Percentiles rank a stretch among this genome's conserved stretches.
Evolutionary conservation across 2,888 invertebrate genomes (phyloP).

Genomic region (Melitaea athalia): DNA sequence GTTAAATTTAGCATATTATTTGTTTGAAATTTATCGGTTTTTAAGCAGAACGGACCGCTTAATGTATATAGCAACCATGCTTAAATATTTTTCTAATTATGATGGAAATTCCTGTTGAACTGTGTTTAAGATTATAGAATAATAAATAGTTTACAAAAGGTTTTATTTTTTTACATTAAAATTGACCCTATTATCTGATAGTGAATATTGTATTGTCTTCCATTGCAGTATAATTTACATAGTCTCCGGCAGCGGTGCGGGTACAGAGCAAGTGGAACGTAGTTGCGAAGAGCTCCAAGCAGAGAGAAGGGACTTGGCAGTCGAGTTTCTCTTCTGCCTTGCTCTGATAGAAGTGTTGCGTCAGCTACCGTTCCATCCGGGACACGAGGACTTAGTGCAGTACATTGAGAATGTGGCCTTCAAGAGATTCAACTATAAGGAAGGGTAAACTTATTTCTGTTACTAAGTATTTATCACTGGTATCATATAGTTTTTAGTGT

Average conservation of each 20-base stretch:
- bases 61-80: no score
- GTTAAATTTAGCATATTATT: no score
- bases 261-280: constrained; percentile 86
- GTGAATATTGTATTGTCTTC: not conserved
- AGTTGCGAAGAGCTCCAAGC: constrained; percentile 90
- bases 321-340: constrained; percentile 98
- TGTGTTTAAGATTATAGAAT: no score
- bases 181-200: not conserved
- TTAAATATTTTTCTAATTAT: no score
- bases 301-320: constrained; percentile 96
- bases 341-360: constrained; percentile 98
- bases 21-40: no score
- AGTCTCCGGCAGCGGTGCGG: constrained; percentile 84
- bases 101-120: no score
- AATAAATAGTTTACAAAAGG: no score
- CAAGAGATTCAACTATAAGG: constrained; percentile 98
- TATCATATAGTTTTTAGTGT: no score
- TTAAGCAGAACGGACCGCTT: no score
- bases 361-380: constrained; percentile 97
- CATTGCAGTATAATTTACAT: constrained; percentile 86
- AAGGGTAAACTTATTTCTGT: constrained; percentile 84
- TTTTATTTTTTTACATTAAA: no score
- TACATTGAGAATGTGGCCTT: constrained; percentile 98
- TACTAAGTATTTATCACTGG: no score
- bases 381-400: constrained; percentile 96